phyloP scores from a whole-genome alignment of 2,113 vertebrate species.

The Tinamus guttatus region DNA sequence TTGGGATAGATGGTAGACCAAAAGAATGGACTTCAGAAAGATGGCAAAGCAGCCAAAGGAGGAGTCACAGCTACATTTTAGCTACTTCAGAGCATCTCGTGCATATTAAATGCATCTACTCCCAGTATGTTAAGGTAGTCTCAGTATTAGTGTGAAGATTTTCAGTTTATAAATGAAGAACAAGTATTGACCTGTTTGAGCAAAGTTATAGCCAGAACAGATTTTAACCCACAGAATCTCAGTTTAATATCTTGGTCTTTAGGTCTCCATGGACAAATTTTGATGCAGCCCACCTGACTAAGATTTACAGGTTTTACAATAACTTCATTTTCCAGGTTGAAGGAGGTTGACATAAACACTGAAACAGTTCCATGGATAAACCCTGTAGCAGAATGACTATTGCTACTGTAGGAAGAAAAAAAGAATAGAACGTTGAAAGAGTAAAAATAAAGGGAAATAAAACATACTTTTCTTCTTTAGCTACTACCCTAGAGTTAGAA shows the following conservation, averaged over 20 bases:
- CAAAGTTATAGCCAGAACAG: background rate
- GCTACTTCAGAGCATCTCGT: background rate
- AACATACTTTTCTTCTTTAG: background rate
- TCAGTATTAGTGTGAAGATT: background rate
- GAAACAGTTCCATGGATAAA: background rate
- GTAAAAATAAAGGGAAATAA: background rate
- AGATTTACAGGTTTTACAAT: background rate
- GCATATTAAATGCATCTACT: background rate
- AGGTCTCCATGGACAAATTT: background rate
- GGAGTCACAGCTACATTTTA: background rate
- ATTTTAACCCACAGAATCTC: background rate
- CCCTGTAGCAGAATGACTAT: background rate
- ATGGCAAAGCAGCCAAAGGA: background rate
- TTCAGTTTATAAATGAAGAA: background rate
- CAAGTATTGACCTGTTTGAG: background rate
- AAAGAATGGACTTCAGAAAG: background rate
- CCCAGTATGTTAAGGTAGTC: background rate
- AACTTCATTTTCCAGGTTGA: background rate
- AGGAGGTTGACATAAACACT: background rate
- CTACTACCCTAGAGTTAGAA: background rate
- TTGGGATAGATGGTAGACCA: background rate
- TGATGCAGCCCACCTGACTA: background rate
- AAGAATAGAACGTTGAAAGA: background rate
- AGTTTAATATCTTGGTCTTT: background rate
- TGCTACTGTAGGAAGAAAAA: background rate